A percentile compares a stretch with the other conserved stretches of the same genome.
These are phyloP conservation scores for Squalus acanthias DNA, from an alignment of 2,797 vertebrate species.

Conservation along the genomic window DNA sequence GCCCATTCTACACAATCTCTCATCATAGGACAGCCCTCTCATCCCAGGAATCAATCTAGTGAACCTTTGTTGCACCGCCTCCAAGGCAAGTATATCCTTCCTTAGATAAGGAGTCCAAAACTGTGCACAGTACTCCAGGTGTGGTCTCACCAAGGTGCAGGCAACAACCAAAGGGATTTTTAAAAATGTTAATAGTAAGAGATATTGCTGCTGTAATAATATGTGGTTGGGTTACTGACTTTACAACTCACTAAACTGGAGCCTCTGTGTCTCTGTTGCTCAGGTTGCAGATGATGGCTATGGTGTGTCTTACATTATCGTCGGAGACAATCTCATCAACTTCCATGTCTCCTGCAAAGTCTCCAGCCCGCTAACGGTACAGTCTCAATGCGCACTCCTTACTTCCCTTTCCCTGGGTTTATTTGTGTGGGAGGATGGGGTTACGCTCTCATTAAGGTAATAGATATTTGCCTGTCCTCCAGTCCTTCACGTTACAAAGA, in stretches of 20 bases:
- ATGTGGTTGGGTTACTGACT: neutral
- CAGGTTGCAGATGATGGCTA: constrained; percentile 86
- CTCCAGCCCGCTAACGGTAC: constrained; percentile 76
- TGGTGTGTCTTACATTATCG: constrained; percentile 75
- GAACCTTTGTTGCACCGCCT: too few relatives aligned
- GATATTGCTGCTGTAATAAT: neutral
- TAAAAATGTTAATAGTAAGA: neutral
- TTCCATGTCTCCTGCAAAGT: constrained; percentile 83
- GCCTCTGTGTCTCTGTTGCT: neutral
- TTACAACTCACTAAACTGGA: neutral
- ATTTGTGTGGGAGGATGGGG: neutral
- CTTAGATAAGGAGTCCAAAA: too few relatives aligned
- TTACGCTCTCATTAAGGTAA: neutral
- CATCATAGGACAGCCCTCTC: too few relatives aligned
- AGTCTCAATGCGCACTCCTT: neutral
- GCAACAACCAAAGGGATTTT: neutral
- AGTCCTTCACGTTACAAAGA: neutral
- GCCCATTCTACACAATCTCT: too few relatives aligned
- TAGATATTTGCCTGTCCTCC: neutral
- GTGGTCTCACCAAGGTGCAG: neutral
- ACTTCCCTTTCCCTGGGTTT: neutral
- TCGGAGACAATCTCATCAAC: constrained; percentile 69
- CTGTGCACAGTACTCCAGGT: too few relatives aligned
- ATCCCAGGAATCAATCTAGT: too few relatives aligned
- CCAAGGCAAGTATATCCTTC: too few relatives aligned